These are phyloP conservation scores for Tarsius wallacei DNA, from an alignment of 2,797 vertebrate species.

Conservation along the genomic window DNA sequence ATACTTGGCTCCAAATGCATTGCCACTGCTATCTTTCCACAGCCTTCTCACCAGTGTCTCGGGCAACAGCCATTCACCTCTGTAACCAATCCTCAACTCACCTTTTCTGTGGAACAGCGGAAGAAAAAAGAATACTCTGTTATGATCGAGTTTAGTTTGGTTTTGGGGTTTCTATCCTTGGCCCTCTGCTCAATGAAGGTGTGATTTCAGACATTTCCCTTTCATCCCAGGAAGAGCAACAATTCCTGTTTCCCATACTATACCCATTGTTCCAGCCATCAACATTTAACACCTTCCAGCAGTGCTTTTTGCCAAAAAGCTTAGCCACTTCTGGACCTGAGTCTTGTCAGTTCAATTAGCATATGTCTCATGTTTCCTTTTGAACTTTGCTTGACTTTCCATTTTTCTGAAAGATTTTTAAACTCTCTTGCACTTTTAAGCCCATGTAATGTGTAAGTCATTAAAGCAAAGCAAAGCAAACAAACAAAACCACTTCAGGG, in stretches of 20 bases:
- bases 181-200: neutral
- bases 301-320: neutral
- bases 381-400: conserved; percentile 38
- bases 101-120: neutral
- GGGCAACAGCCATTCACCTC: neutral
- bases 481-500: neutral
- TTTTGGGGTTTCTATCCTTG: neutral
- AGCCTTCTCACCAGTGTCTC: neutral
- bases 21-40: neutral
- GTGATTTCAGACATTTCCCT: neutral
- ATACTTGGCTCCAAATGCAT: neutral
- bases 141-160: neutral
- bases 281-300: neutral
- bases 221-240: neutral
- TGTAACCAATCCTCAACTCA: neutral
- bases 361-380: neutral
- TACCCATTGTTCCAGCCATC: neutral
- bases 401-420: conserved; percentile 58
- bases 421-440: conserved; percentile 52
- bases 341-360: conserved; percentile 25
- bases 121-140: neutral
- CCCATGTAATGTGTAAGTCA: neutral
- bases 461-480: conserved; percentile 64
- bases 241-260: neutral
- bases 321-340: neutral